Base-by-base conservation (phyloP, 2,113 vertebrate species). In the Leptosomus discolor region DNA sequence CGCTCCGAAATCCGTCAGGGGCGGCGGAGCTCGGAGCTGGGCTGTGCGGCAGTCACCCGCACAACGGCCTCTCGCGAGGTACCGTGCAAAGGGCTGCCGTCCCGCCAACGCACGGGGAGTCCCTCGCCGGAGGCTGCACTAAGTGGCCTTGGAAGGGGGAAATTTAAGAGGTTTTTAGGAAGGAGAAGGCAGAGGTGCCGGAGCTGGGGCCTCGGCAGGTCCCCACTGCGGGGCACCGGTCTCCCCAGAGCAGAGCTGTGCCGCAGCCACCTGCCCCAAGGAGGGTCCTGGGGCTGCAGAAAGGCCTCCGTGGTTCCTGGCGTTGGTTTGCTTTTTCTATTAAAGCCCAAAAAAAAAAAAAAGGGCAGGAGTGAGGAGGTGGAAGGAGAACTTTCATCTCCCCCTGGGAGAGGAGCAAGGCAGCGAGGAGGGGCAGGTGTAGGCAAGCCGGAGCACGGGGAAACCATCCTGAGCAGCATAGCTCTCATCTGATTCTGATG, bases 61-160 rank as follows among this genome's bases (percentile, higher is more conserved):
- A 2, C 6, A 43, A 69, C 37, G 0, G 18, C 15, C 30, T 10
- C 19, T 15, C 1, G 4, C 7, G 36, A 36, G 36, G 60, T 37
- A 17, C 23, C 5, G 2, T 9, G 24, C 22, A 11, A 14, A 2
- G 36, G 2, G 57, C 12, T 1, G 53, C 65, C 24, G 4, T 23
- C 34, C 36, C 27, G 11, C 15, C 18, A 11, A 8, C 15, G 37
- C 57, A 26, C 2, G 0, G 34, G 27, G n/a, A 70, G 13, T 14
- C 24, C 43, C 29, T 29, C 4, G 1, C 18, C 14, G n/a, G 77
- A 46, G 57, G 26, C 54, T 16, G 5, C 8, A 3, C 8, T 17
- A 24, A 19, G 15, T 14, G 54, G 70, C 50, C 58, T 63, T 34
- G 11, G n/a, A 69, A 60, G 32, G 61, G 12, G 5, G 4, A 46